Base-by-base conservation (phyloP, 2,888 invertebrate species). In the Tupiocoris notatus region DNA sequence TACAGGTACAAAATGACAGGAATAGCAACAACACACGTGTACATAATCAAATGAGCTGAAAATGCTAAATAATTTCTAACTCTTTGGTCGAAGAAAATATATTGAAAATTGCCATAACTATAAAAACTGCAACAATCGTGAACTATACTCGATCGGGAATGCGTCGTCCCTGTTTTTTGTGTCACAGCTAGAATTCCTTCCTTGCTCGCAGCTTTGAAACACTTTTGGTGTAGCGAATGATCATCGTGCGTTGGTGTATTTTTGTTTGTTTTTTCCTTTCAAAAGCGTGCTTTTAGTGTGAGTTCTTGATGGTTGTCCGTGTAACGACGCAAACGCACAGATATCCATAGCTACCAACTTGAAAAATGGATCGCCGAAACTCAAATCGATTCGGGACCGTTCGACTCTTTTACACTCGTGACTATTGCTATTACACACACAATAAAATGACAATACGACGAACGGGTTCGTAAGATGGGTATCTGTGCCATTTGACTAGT, bases 1-100 rank as follows among this genome's bases (percentile, higher is more conserved):
- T 95, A 94, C 94, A 95, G 95, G 95, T 95, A 90, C 84, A 85
- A 85, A 67, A 67, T 57, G 63, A 68, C 54, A 67, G 76, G 75
- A 59, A 67, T 61, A 71, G 17, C 23, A 57, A 61, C n/a, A 66
- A 66, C 23, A 23, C 39, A 39, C 39, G 21, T 58, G 21, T 57
- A 54, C 21, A 57, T 57, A 39, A 39, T 39, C 3, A 39, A 39
- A 39, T 12, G 3, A 16, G 7, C 7, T 9, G 21, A 64, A 64
- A 64, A 18, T 12, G 21, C 39, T 39, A 7, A 39, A 39, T 16
- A 3, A 20, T 59, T n/a, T n/a, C n/a, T n/a, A n/a, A n/a, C n/a
- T n/a, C n/a, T n/a, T n/a, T n/a, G n/a, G n/a, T n/a, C n/a, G n/a
- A n/a, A n/a, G 61, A 18, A 7, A 59, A 59, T 59, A 59, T 59